These are phyloP conservation scores for Aleadryas rufinucha DNA, from an alignment of 2,113 vertebrate species.

Conservation along the genomic window DNA sequence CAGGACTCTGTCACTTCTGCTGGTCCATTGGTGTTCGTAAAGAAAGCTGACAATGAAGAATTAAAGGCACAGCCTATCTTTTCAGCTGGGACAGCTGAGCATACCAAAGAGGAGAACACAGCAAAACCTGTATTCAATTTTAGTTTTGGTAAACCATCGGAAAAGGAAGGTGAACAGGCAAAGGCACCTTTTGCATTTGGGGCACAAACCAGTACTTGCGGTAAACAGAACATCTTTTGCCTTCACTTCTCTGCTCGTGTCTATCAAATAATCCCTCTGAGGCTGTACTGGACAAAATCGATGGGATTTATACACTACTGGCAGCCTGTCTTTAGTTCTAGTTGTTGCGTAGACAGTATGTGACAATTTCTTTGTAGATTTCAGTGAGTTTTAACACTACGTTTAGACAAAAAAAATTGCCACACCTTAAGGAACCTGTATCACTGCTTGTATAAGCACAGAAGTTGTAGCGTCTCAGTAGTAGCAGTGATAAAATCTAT, in stretches of 20 bases:
- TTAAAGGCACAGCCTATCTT: conserved; percentile 76
- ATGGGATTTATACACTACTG: not conserved
- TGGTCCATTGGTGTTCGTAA: conserved; percentile 78
- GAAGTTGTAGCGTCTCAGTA: not conserved
- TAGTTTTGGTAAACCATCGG: conserved; percentile 76
- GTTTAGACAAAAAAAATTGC: not conserved
- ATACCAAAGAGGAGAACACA: conserved; percentile 80
- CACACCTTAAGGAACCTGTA: not conserved
- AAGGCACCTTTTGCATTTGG: conserved; percentile 85
- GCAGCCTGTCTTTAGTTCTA: not conserved
- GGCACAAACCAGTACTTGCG: conserved; percentile 62
- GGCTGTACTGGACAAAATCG: not conserved
- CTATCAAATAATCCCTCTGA: not conserved
- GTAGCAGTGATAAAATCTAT: not conserved
- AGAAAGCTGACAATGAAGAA: conserved; percentile 77
- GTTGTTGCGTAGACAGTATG: not conserved
- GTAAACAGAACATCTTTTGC: not conserved
- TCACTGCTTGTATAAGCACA: not conserved
- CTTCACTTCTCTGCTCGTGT: not conserved
- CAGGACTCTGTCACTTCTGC: conserved; percentile 70
- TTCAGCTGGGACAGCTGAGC: conserved; percentile 80
- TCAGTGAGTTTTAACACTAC: not conserved
- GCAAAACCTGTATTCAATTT: conserved; percentile 74
- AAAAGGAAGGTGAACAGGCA: conserved; percentile 78
- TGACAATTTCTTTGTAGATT: not conserved